phyloP scores from a whole-genome alignment of 2,888 invertebrate species.

The Chirona hameri region DNA sequence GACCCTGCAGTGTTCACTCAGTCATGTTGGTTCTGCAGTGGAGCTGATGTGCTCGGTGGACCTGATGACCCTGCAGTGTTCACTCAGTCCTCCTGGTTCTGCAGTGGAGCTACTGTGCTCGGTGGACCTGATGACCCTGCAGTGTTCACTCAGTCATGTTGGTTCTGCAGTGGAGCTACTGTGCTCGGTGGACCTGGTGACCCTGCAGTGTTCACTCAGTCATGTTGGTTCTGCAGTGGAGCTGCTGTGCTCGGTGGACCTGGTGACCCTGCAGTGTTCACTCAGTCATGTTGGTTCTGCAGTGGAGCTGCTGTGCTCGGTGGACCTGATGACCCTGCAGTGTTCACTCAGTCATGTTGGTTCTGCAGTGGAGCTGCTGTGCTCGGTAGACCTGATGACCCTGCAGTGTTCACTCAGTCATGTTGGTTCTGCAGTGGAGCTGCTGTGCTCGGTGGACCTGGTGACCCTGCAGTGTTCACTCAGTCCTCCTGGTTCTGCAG shows the following conservation, averaged over 20 bases:
- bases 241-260: conserved; percentile 43
- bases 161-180: background rate
- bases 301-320: no score
- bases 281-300: no score
- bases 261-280: conserved; percentile 42
- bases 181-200: background rate
- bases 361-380: conserved; percentile 7
- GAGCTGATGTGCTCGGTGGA: conserved; percentile 43
- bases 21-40: conserved; percentile 39
- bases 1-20: no score
- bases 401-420: no score
- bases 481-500: no score
- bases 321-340: no score
- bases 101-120: no score
- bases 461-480: conserved; percentile 41
- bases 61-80: conserved; percentile 42
- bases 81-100: no score
- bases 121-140: no score
- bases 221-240: conserved; percentile 40
- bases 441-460: conserved; percentile 43
- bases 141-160: no score
- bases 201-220: no score
- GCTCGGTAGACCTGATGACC: background rate
- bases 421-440: conserved; percentile 40
- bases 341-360: no score